These are phyloP conservation scores for Diaprepes abbreviatus DNA, from an alignment of 2,888 invertebrate genomes.

Conservation along the genomic window DNA sequence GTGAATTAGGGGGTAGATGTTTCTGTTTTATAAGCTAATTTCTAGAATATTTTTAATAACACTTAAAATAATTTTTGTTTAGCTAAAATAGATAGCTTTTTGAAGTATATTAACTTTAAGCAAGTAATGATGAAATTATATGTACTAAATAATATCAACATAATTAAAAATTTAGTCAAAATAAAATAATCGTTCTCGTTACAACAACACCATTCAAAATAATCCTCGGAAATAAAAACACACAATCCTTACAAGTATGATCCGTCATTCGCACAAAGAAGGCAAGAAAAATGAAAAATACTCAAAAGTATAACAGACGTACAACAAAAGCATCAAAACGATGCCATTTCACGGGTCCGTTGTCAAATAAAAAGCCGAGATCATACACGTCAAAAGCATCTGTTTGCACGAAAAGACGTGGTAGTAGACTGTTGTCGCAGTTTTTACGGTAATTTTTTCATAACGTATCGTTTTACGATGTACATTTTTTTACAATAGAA, in stretches of 20 bases:
- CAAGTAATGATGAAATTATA: no score
- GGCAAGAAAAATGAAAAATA: constrained; percentile 44
- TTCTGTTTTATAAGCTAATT: no score
- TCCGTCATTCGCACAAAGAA: constrained; percentile 15
- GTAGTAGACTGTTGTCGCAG: constrained; percentile 28
- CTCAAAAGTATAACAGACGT: constrained; percentile 27
- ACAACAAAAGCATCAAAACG: constrained; percentile 47
- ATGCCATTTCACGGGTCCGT: constrained; percentile 51
- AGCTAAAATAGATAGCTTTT: no score
- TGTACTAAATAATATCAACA: no score
- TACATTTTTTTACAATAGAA: no score
- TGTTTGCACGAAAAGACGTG: constrained; percentile 50
- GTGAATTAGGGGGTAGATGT: no score
- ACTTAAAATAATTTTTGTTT: no score
- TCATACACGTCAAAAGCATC: constrained; percentile 55
- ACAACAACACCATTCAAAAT: neutral
- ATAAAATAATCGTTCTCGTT: neutral
- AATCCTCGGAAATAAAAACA: neutral
- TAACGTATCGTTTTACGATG: no score
- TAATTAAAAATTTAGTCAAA: no score
- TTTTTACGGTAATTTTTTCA: constrained; percentile 7
- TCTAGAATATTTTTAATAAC: no score
- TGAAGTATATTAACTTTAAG: no score
- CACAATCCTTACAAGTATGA: constrained; percentile 14
- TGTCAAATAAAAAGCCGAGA: constrained; percentile 53